Conservation (phyloP, 2,113 vertebrate species). For the Gnathonemus longibarbis region DNA sequence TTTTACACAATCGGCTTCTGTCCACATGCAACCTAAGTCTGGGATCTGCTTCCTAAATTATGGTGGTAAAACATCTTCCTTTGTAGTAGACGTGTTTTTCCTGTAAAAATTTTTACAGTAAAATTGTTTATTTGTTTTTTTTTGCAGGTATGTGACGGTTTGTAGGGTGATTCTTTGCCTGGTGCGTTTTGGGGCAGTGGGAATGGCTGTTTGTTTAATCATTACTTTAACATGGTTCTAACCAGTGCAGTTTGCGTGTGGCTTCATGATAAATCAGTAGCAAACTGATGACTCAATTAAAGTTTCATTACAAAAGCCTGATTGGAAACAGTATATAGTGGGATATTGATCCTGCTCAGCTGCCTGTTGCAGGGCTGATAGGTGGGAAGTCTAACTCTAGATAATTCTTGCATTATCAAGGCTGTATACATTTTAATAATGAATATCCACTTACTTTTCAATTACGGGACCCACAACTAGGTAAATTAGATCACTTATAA, state of each 20-base stretch:
- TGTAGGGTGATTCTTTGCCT: background rate
- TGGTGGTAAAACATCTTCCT: background rate
- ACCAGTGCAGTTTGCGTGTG: background rate
- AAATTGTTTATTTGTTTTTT: background rate
- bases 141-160: background rate
- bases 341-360: background rate
- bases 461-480: background rate
- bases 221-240: background rate
- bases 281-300: constrained; percentile 4
- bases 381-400: background rate
- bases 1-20: background rate
- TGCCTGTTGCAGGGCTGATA: background rate
- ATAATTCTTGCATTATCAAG: background rate
- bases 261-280: background rate
- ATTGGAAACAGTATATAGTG: background rate
- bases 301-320: background rate
- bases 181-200: background rate
- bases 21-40: background rate
- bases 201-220: background rate
- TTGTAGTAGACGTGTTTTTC: background rate
- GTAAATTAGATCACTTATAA: background rate
- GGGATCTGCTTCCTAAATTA: background rate
- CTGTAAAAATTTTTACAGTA: background rate
- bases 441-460: background rate
- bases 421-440: constrained; percentile 3